phyloP scores from a whole-genome alignment of 2,113 vertebrate species.

The Colinus virginianus region DNA sequence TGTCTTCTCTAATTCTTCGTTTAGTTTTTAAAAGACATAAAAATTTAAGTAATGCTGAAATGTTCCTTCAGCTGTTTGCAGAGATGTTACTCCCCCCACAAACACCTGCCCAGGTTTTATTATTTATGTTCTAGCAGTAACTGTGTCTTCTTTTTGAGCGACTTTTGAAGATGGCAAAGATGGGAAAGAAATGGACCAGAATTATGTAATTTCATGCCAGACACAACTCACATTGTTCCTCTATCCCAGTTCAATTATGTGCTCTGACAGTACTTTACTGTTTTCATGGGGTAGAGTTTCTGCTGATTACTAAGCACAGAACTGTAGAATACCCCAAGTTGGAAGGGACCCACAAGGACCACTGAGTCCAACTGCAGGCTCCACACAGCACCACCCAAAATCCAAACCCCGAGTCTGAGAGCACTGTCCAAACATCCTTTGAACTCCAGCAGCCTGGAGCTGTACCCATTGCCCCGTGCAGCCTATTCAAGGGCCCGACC shows the following conservation, averaged over 20 bases:
- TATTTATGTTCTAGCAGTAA: neutral
- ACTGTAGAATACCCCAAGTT: neutral
- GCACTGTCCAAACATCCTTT: too few species aligned
- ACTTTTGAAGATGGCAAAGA: neutral
- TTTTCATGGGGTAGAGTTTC: neutral
- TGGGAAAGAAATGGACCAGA: neutral
- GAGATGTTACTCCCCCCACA: rapidly evolving
- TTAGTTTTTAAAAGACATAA: neutral
- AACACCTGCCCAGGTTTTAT: neutral
- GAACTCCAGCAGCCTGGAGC: too few species aligned
- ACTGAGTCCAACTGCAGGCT: neutral
- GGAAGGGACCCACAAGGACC: neutral
- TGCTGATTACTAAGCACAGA: neutral
- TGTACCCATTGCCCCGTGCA: too few species aligned
- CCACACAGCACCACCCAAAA: neutral
- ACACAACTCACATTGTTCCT: neutral
- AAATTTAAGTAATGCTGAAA: neutral
- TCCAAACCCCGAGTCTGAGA: neutral
- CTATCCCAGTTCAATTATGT: neutral
- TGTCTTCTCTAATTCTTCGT: neutral
- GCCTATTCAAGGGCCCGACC: neutral
- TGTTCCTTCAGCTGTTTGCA: neutral
- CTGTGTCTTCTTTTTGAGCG: neutral
- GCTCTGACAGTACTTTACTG: neutral
- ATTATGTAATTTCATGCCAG: neutral